Base-by-base conservation (phyloP, 1,140 invertebrate species). In the Drosophila albomicans region DNA sequence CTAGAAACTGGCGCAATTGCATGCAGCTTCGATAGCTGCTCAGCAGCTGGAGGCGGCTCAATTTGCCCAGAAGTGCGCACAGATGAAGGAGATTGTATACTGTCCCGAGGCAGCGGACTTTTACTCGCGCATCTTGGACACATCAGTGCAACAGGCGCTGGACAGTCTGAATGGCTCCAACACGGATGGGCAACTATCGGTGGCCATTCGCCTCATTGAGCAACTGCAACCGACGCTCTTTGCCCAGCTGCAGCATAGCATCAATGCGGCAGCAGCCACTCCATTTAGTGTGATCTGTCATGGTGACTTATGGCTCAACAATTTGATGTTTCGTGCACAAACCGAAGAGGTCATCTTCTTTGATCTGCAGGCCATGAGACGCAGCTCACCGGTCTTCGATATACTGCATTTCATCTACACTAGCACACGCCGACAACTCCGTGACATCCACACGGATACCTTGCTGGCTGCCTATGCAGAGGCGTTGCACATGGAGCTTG, bases 281-380 rank as follows among this genome's bases (percentile, higher is more conserved):
- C 73, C 75, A 0, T 66, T 87, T 3, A 93, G 92, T 61, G 92
- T 93, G 5, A 75, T 93, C 43, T 90, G 89, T 32, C 93, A 93
- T 59, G 93, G 93, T 7, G 93, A 93, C 70, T 45, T 93, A 30
- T 93, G 93, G 92, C 78, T 92, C 0, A 93, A 92, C 65, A 93
- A 93, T 71, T 85, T 93, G 5, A 91, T 93, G 86, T 92, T 93
- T 46, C 91, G 84, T 5, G 68, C 73, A 0, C 82, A 78, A 11
- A 81, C 72, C 11, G 80, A 82, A 28, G 92, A 78, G 35, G 94
- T 93, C 32, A 91, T 92, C 35, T 88, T 95, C 6, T 91, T 95
- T 16, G 94, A 94, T 67, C 94, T 94, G 61, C 94, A 94, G 73
- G 75, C 93, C 10, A 70, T 94, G 62, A 91, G 94, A 6, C 94